phyloP scores from a whole-genome alignment of 2,888 invertebrate species.

The Branchellion lobata region DNA sequence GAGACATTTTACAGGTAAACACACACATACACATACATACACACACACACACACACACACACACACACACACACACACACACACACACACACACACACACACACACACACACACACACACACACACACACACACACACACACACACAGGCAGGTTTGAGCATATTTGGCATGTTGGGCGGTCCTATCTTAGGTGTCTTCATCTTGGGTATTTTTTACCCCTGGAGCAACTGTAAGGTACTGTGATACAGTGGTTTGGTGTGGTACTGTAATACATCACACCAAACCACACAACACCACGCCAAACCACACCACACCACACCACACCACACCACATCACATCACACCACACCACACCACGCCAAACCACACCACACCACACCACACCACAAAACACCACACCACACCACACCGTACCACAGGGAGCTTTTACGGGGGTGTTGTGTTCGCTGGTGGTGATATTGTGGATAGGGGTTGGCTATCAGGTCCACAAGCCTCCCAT shows the following conservation, averaged over 20 bases:
- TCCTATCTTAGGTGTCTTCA: conserved; percentile 60
- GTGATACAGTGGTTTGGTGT: too few species aligned
- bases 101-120: too few species aligned
- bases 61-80: background rate
- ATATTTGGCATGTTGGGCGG: conserved; percentile 62
- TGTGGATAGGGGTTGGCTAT: conserved; percentile 83
- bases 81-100: too few species aligned
- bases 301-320: too few species aligned
- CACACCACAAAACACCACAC: too few species aligned
- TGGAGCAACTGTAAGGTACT: conserved; percentile 64
- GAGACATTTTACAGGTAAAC: background rate
- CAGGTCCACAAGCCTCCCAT: conserved; percentile 64
- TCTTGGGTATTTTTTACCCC: conserved; percentile 64
- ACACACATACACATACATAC: background rate
- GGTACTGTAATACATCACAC: too few species aligned
- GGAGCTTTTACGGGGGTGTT: conserved; percentile 73
- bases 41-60: background rate
- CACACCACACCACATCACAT: too few species aligned
- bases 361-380: too few species aligned
- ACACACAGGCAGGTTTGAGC: conserved; percentile 58
- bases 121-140: background rate
- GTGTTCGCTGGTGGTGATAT: conserved; percentile 70
- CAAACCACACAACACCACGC: too few species aligned
- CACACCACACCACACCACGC: too few species aligned
- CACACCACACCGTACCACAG: too few species aligned